These are phyloP conservation scores for Apoderus coryli DNA, from an alignment of 2,888 invertebrate species.

Conservation along the genomic window DNA sequence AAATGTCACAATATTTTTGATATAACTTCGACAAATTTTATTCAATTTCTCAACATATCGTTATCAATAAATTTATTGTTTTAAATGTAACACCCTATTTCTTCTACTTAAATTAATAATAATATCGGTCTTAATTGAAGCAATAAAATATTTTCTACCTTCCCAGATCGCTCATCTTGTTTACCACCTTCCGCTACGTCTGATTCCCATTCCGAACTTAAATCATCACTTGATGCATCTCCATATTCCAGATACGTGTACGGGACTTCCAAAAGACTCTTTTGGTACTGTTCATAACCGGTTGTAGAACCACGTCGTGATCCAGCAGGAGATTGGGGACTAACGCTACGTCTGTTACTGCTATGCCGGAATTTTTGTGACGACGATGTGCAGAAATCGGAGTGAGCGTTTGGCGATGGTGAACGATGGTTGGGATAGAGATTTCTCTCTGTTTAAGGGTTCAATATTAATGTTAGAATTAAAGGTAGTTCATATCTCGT, in stretches of 20 bases:
- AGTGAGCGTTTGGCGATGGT: slow-evolving; percentile 23
- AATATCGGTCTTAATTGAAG: too few relatives aligned
- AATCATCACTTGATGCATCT: slow-evolving; percentile 81
- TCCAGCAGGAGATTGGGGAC: slow-evolving; percentile 23
- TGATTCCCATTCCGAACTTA: slow-evolving; percentile 59
- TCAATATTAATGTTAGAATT: too few relatives aligned
- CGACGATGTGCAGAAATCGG: slow-evolving; percentile 18
- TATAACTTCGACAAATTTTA: too few relatives aligned
- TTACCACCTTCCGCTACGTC: slow-evolving; percentile 9
- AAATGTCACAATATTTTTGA: too few relatives aligned
- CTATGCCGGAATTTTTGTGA: slow-evolving; percentile 22
- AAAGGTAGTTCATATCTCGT: too few relatives aligned
- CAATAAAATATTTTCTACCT: too few relatives aligned
- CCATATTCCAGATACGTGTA: slow-evolving; percentile 60
- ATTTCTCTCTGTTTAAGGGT: too few relatives aligned
- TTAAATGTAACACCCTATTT: too few relatives aligned
- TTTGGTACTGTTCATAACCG: slow-evolving; percentile 68
- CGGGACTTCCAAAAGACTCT: slow-evolving; percentile 61
- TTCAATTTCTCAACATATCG: too few relatives aligned
- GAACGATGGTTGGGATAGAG: slow-evolving; percentile 22
- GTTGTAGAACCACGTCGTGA: slow-evolving; percentile 24
- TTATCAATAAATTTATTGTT: too few relatives aligned
- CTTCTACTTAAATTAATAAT: too few relatives aligned
- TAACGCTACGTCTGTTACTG: slow-evolving; percentile 22
- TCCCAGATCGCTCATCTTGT: neutral